These are phyloP conservation scores for Bradypodion ventrale DNA, from an alignment of 2,797 vertebrate genomes.

Conservation along the genomic window DNA sequence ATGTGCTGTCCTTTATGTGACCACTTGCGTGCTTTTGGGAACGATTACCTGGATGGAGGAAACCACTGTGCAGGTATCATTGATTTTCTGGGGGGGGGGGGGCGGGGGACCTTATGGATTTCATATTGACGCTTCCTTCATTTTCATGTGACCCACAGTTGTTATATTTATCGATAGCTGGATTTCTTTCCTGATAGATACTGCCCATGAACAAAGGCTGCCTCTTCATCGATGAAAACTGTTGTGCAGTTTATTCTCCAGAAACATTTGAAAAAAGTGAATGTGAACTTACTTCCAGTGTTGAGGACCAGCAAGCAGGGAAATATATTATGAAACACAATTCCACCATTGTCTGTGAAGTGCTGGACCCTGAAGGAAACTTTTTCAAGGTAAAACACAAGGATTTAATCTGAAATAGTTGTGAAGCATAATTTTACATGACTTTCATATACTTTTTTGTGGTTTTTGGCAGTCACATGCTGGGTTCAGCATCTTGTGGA, in stretches of 20 bases:
- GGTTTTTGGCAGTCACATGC: background rate
- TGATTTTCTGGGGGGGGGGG: no score
- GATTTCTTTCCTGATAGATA: conserved; percentile 74
- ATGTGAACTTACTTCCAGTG: conserved; percentile 28
- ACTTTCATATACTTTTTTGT: background rate
- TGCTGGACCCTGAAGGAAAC: conserved; percentile 84
- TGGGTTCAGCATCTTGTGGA: background rate
- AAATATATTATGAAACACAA: conserved; percentile 86
- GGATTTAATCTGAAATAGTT: background rate
- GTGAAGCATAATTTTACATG: conserved; percentile 15
- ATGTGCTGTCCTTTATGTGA: no score
- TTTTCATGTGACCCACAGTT: conserved; percentile 19
- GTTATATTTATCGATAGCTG: background rate
- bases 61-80: no score
- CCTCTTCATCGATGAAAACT: conserved; percentile 82
- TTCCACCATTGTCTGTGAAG: conserved; percentile 78
- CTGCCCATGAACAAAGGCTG: conserved; percentile 77
- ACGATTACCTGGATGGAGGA: no score
- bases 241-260: conserved; percentile 80
- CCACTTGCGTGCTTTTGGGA: no score
- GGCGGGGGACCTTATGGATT: no score
- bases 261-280: conserved; percentile 41
- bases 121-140: background rate
- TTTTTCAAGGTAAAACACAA: conserved; percentile 82
- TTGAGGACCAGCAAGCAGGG: conserved; percentile 68